Evolutionary conservation across 2,113 vertebrate genomes (phyloP).

Genomic region (Oreochromis niloticus): DNA sequence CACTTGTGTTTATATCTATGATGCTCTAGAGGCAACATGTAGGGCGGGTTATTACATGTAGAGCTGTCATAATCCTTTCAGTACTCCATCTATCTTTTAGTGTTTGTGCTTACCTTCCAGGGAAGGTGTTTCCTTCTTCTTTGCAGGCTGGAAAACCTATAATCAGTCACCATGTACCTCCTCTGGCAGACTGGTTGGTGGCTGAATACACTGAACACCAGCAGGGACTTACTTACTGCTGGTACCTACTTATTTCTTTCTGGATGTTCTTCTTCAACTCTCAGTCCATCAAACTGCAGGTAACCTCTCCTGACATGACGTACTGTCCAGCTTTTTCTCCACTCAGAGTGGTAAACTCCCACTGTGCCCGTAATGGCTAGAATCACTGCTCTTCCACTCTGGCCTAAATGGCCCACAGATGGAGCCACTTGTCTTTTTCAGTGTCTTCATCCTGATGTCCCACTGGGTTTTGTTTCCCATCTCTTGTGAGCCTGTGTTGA

Average conservation of each 20-base stretch:
- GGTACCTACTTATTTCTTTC: neutral
- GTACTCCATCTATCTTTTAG: neutral
- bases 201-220: neutral
- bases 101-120: neutral
- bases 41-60: rapidly evolving
- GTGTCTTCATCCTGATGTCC: neutral
- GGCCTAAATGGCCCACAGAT: neutral
- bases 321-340: neutral
- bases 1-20: neutral
- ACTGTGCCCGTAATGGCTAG: neutral
- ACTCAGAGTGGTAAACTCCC: neutral
- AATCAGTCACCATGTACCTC: neutral
- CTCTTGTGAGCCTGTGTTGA: neutral
- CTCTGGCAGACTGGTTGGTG: neutral
- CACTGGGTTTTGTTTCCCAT: neutral
- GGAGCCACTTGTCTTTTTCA: neutral
- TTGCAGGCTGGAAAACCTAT: neutral
- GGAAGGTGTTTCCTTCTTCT: neutral
- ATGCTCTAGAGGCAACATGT: neutral
- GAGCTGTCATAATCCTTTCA: neutral
- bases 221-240: neutral
- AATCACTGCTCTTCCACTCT: neutral
- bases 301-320: neutral
- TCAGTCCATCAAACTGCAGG: neutral
- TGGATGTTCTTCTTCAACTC: neutral